These are phyloP conservation scores for Sciurus carolinensis DNA, from an alignment of 2,797 vertebrate genomes.

Conservation along the genomic window DNA sequence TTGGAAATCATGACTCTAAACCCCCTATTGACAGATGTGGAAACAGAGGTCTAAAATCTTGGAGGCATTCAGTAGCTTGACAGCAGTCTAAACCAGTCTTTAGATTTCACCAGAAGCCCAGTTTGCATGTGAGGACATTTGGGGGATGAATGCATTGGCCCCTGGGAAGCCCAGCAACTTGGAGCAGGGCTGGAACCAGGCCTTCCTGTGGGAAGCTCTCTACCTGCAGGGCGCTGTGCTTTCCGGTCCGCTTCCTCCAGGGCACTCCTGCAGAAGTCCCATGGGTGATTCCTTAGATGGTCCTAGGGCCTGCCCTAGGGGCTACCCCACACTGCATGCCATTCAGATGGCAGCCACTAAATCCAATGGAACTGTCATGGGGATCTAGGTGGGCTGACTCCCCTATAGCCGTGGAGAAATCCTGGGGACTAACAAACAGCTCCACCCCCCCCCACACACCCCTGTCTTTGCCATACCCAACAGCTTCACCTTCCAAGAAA, in stretches of 20 bases:
- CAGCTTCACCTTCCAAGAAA: not conserved
- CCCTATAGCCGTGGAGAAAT: not conserved
- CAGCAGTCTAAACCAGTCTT: not conserved
- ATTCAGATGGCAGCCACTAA: not conserved
- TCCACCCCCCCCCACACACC: not conserved
- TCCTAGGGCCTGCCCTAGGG: not conserved
- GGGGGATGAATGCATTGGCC: not conserved
- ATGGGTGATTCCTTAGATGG: not conserved
- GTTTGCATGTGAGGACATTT: not conserved
- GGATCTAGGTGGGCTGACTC: not conserved
- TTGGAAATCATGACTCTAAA: constrained; percentile 35
- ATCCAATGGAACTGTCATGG: not conserved
- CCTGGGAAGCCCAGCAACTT: not conserved
- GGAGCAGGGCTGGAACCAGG: not conserved
- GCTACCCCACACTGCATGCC: not conserved
- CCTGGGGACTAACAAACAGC: not conserved
- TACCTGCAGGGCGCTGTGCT: not conserved
- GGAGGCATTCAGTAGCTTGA: not conserved
- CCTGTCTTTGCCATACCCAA: not conserved
- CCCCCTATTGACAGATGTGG: not conserved
- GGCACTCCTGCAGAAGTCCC: not conserved
- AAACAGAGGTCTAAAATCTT: not conserved
- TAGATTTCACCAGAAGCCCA: not conserved
- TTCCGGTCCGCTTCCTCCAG: not conserved
- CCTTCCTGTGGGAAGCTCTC: not conserved